A percentile compares a stretch with the other conserved stretches of the same genome.
Evolutionary conservation across 2,888 invertebrate species (phyloP).

Genomic region (Drepana falcataria): DNA sequence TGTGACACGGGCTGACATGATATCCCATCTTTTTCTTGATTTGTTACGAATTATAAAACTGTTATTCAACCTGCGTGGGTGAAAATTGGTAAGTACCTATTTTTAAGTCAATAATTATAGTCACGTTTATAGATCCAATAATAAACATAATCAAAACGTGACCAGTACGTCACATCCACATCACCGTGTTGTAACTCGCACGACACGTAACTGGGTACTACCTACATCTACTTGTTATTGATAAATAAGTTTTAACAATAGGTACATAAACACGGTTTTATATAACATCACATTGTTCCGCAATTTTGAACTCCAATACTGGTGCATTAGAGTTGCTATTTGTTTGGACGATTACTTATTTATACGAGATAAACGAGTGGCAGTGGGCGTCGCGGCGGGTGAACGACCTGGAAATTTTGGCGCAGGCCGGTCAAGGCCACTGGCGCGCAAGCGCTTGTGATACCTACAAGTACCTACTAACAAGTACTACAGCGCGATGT

Average conservation of each 20-base stretch:
- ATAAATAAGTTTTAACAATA: constrained; percentile 71
- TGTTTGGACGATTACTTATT: constrained; percentile 39
- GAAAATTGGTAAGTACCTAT: too few species aligned
- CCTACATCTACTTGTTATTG: constrained; percentile 47
- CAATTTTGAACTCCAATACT: constrained; percentile 25
- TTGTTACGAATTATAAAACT: too few species aligned
- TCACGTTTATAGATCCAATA: constrained; percentile 2
- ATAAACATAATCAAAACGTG: background rate
- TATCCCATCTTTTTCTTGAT: too few species aligned
- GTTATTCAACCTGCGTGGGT: too few species aligned
- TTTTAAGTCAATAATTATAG: background rate
- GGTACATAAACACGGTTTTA: constrained; percentile 65
- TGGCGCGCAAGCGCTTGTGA: constrained; percentile 50
- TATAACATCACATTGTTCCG: constrained; percentile 45
- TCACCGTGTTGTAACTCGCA: constrained; percentile 27
- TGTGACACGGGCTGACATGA: too few species aligned
- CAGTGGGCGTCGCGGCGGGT: constrained; percentile 68
- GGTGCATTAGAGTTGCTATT: constrained; percentile 32
- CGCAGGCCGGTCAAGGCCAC: constrained; percentile 78
- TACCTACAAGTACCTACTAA: constrained; percentile 7
- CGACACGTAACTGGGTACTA: constrained; percentile 33
- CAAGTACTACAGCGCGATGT: too few species aligned
- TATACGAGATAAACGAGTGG: constrained; percentile 70
- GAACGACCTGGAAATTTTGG: constrained; percentile 77
- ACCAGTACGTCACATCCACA: constrained; percentile 7